These are phyloP conservation scores for Condylura cristata DNA, from an alignment of 2,113 vertebrate genomes.

Conservation along the genomic window DNA sequence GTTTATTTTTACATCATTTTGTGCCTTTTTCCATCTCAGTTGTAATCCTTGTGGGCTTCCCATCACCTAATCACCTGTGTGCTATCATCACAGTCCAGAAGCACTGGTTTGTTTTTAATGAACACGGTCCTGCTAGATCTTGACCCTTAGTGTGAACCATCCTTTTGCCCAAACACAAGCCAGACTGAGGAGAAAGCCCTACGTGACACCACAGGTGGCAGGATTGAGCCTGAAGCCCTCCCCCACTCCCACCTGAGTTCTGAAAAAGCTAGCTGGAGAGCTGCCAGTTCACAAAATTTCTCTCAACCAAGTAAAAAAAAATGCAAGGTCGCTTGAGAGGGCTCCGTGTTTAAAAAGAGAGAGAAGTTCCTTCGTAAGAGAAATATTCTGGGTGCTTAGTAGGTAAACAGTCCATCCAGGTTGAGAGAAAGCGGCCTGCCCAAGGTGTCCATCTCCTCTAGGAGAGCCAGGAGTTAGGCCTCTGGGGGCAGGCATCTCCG, in stretches of 20 bases:
- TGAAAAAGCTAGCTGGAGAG: not conserved
- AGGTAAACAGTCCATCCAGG: not conserved
- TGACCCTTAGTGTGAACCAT: fast-evolving
- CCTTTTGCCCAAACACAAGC: not conserved
- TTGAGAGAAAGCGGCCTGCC: not conserved
- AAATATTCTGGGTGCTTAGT: not conserved
- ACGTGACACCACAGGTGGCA: not conserved
- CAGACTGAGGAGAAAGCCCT: not conserved
- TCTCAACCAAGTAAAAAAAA: not conserved
- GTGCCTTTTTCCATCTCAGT: too few species aligned
- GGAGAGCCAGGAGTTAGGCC: not conserved
- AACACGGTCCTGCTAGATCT: not conserved
- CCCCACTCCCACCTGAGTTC: fast-evolving
- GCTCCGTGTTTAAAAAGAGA: not conserved
- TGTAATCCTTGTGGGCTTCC: too few species aligned
- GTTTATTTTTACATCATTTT: too few species aligned
- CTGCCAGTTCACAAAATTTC: not conserved
- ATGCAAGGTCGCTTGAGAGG: not conserved
- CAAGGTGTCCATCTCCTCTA: not conserved
- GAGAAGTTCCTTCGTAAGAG: not conserved
- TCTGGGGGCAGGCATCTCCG: not conserved
- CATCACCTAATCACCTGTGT: too few species aligned
- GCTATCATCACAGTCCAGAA: too few species aligned
- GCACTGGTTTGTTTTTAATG: not conserved
- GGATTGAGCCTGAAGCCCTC: fast-evolving